These are phyloP conservation scores for Cyclargus thomasi DNA, from an alignment of 1,140 invertebrate species.

Conservation along the genomic window DNA sequence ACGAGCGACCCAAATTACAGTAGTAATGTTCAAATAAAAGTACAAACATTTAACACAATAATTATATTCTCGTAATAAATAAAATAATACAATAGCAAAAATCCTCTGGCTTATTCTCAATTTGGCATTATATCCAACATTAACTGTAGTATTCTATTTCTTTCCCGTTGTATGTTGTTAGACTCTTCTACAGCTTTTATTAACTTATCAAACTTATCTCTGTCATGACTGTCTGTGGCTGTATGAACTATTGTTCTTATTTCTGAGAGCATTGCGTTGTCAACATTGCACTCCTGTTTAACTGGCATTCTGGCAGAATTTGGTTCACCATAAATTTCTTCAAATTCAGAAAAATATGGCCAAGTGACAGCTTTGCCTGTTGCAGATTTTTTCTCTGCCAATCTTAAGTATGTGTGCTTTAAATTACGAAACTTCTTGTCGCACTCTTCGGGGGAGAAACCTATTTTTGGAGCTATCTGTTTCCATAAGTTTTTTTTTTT, in stretches of 20 bases:
- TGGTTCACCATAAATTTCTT: slow-evolving; percentile 54
- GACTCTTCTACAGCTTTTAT: slow-evolving; percentile 52
- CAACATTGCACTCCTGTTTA: slow-evolving; percentile 30
- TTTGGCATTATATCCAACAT: slow-evolving; percentile 39
- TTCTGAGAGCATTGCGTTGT: slow-evolving; percentile 40
- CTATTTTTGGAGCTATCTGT: slow-evolving; percentile 44
- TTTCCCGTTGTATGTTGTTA: slow-evolving; percentile 62
- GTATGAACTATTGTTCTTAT: slow-evolving; percentile 41
- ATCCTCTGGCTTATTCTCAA: no score
- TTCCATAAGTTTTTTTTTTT: slow-evolving; percentile 59
- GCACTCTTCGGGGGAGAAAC: slow-evolving; percentile 53
- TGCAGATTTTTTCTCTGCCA: slow-evolving; percentile 46
- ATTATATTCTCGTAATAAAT: no score
- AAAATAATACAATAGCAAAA: no score
- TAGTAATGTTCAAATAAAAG: no score
- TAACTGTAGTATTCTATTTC: slow-evolving; percentile 57
- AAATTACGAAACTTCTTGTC: slow-evolving; percentile 66
- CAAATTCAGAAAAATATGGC: slow-evolving; percentile 63
- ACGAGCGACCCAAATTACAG: no score
- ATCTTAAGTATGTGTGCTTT: slow-evolving; percentile 61
- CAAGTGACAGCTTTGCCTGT: slow-evolving; percentile 50
- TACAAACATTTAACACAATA: no score
- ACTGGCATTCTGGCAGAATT: slow-evolving; percentile 25
- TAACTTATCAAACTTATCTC: slow-evolving; percentile 55
- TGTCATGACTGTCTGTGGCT: slow-evolving; percentile 42